Base-by-base conservation (phyloP, 2,113 vertebrate genomes). In the Cochlearius cochlearius region DNA sequence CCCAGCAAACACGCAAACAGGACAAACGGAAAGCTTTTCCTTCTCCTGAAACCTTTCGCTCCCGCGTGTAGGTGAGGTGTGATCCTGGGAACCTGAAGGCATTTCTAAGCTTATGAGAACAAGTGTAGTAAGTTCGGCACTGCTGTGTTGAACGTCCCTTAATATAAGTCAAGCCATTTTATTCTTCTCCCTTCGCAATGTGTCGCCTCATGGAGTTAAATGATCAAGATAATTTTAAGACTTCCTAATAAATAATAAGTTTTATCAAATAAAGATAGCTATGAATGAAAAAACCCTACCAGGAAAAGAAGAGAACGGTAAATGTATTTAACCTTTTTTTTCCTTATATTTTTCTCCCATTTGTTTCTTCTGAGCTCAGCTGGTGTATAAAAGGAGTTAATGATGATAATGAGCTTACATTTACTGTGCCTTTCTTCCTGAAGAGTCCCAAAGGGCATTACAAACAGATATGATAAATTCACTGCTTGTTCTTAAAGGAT, bases 321-420 rank as follows among this genome's bases (percentile, higher is more conserved):
- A 86, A 88, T 78, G 21, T 38, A 60, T 83, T 89, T 84, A 17
- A 76, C 26, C 32, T 39, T 77, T 58, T 75, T 66, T 32, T 3
- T 19, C 25, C 15, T 50, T 71, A 9, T 74, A 39, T 95, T 95
- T 94, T 73, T 72, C 41, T 78, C 21, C 8, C 15, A 38, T 90
- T 92, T 93, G 39, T 89, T 91, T 94, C 52, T 94, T 95, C 68
- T 80, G 96, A 96, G 96, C 96, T 97, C 97, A 98, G 97, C 96
- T 97, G 97, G 94, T 94, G 41, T 83, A 71, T 92, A 88, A 97
- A 97, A 96, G 90, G 83, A 96, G 78, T 95, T 97, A 98, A 97
- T 95, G 97, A 96, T 94, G 92, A 90, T 98, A 98, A 98, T 92
- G 97, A 97, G 95, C 88, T 97, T 96, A 94, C 84, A 92, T 91